Base-by-base conservation (phyloP, 1,140 invertebrate genomes). In the Pseudobourletiella spinata region DNA sequence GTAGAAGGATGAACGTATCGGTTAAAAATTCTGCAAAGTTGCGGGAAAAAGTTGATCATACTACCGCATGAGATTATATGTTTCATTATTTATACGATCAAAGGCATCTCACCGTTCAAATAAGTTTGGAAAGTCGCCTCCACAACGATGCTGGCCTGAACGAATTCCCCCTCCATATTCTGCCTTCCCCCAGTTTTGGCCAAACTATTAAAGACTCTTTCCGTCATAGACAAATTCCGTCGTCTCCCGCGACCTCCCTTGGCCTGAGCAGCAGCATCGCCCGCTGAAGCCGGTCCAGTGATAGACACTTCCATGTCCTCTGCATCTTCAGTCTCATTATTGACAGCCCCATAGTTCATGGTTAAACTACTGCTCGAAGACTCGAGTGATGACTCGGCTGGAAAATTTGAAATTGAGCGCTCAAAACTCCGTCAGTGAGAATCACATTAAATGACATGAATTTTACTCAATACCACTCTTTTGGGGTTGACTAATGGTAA, bases 171-270 rank as follows among this genome's bases (percentile, higher is more conserved):
- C 8, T 46, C 26, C 2, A 15, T 42, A 43, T 14, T 44, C 14
- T 43, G n/a, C 28, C 26, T 42, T 15, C 20, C 20, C 14, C 29
- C 35, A 14, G 52, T 32, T 35, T 11, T 32, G 24, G 65, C 65
- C 39, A 66, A 39, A 48, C 61, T 66, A 43, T 24, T 57, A n/a
- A 63, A 44, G n/a, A 67, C 57, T 29, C 65, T 25, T 44, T 67
- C 65, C 35, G 57, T 60, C 14, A 60, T 26, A 1, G 61, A 63
- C 28, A 52, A n/a, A 3, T 32, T 11, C 26, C 56, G 50, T 15
- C 46, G n/a, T 3, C 55, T 18, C 20, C 26, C 30, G 22, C 57
- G 2, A 3, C 57, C 57, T 3, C 43, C 39, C 14, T 18, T 3
- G 2, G 56, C 26, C 11, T 58, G 3, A 26, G 56, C 39, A 8